A percentile compares a stretch with the other conserved stretches of the same genome.
Evolutionary conservation across 2,113 vertebrate species (phyloP).

Genomic region (Nyctibius bracteatus): DNA sequence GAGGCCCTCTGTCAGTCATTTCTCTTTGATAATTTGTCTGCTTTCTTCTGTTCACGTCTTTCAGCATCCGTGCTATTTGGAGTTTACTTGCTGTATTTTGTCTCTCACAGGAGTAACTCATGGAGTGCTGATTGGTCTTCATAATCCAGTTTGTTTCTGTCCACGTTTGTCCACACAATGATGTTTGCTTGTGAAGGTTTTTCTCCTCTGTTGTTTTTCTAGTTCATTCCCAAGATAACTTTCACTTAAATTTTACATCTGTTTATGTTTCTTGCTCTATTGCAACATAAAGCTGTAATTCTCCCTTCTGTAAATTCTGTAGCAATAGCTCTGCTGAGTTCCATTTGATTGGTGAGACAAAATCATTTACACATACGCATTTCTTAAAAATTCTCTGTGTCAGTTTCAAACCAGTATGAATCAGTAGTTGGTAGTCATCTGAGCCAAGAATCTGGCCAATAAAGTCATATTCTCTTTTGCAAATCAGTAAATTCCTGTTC

Average conservation of each 20-base stretch:
- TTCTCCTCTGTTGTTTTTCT: not conserved
- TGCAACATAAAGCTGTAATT: not conserved
- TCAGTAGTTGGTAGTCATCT: not conserved
- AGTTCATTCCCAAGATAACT: not conserved
- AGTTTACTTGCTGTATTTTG: not conserved
- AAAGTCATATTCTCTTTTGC: not conserved
- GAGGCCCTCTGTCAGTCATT: not conserved
- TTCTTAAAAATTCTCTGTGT: not conserved
- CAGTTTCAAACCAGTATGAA: not conserved
- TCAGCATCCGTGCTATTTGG: not conserved
- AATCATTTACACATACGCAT: not conserved
- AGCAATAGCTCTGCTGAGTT: not conserved
- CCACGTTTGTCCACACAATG: not conserved
- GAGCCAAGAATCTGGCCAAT: not conserved
- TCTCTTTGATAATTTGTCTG: not conserved
- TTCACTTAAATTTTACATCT: not conserved
- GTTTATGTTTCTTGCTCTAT: not conserved
- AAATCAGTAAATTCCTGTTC: not conserved
- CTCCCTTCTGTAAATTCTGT: not conserved
- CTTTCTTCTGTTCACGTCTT: not conserved
- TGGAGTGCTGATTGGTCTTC: not conserved
- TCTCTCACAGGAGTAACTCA: not conserved
- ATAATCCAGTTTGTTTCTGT: not conserved
- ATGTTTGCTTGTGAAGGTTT: not conserved
- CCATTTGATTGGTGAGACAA: not conserved